Percentiles rank a stretch among this genome's conserved stretches.
phyloP scores from a whole-genome alignment of 2,797 vertebrate species.

The Sebastolobus altivelis region DNA sequence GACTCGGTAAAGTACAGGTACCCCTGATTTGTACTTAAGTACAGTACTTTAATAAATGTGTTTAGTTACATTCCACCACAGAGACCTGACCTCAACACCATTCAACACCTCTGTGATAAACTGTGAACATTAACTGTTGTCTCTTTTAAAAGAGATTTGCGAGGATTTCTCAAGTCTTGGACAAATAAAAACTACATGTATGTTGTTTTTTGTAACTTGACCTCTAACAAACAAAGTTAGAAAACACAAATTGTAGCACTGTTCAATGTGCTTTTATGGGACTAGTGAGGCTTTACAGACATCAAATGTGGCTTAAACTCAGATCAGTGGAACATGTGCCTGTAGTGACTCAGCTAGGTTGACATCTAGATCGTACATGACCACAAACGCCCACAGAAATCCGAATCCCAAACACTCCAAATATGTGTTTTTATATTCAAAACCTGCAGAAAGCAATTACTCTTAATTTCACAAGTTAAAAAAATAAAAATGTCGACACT shows the following conservation, averaged over 20 bases:
- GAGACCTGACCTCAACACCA: background rate
- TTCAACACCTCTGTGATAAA: background rate
- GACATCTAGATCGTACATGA: constrained; percentile 35
- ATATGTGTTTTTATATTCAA: constrained; percentile 50
- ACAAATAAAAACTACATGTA: background rate
- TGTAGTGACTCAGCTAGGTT: constrained; percentile 24
- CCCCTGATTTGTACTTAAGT: background rate
- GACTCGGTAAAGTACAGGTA: background rate
- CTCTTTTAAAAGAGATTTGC: background rate
- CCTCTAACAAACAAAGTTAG: background rate
- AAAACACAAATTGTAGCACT: background rate
- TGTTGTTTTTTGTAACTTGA: background rate
- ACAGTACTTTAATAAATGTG: background rate
- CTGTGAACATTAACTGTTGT: background rate
- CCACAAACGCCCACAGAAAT: constrained; percentile 44
- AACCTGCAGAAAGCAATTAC: constrained; percentile 71
- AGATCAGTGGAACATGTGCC: constrained; percentile 15
- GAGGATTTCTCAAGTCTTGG: background rate
- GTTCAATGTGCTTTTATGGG: background rate
- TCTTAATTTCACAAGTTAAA: constrained; percentile 62
- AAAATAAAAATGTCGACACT: constrained; percentile 42
- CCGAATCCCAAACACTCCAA: constrained; percentile 51
- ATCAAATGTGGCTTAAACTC: constrained; percentile 9
- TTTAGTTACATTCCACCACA: background rate
- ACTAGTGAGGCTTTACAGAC: constrained; percentile 14